Evolutionary conservation across 2,888 invertebrate genomes (phyloP).

Genomic region (Girardia tigrina): DNA sequence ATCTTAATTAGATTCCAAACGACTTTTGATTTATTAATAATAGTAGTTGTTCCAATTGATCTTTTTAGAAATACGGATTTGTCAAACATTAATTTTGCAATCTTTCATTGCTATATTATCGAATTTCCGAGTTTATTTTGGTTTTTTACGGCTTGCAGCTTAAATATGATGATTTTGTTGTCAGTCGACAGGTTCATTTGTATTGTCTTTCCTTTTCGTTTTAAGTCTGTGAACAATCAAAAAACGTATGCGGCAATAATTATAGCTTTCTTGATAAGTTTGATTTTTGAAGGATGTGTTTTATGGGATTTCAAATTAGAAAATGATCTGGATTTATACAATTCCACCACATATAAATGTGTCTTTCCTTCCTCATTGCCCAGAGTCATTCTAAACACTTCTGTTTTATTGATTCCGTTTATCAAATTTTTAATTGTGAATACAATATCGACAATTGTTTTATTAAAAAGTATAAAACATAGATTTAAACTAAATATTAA

Average conservation of each 20-base stretch:
- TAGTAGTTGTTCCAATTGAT: not conserved
- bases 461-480: not conserved
- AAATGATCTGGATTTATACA: not conserved
- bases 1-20: not conserved
- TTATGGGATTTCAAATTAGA: not conserved
- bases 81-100: not conserved
- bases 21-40: not conserved
- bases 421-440: not conserved
- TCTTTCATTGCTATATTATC: not conserved
- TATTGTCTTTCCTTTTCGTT: not conserved
- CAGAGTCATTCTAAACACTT: not conserved
- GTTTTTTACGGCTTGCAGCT: not conserved
- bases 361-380: not conserved
- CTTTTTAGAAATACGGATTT: not conserved
- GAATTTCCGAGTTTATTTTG: not conserved
- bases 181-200: not conserved
- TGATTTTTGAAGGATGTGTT: not conserved
- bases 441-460: not conserved
- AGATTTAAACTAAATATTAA: not conserved
- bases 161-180: not conserved
- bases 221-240: not conserved
- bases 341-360: not conserved
- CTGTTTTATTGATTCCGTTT: not conserved
- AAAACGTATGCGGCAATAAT: not conserved
- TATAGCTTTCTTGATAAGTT: not conserved